Evolutionary conservation across 1,140 invertebrate genomes (phyloP), one percentile per base, ranked within the genome.

Genomic region (Pseudoatta argentina): DNA sequence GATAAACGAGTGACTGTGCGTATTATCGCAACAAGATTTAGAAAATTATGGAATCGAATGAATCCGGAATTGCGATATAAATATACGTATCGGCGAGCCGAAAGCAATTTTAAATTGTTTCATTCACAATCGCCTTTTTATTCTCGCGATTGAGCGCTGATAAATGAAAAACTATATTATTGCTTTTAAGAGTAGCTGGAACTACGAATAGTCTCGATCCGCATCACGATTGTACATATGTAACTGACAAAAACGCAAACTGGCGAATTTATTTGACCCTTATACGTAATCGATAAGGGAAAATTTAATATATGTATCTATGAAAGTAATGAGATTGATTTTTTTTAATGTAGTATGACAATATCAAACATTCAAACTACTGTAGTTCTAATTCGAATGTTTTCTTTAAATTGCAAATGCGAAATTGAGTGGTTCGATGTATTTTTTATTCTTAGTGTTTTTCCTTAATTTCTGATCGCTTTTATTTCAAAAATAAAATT

Each of bases 161-260:
- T 44, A 34, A 86, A 86, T 55, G 39, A 51, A 78, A 55, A 81
- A 88, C 34, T 67, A 55, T 73, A 34, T 72, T 85, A 57, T 81
- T 81, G 75, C 75, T 88, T 86, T 77, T 61, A 71, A 86, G 87
- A 79, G 87, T 73, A 85, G 85, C 72, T 39, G 87, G 64, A 44
- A 78, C 61, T 85, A 85, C 75, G 72, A 78, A 44, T 30, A 85
- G 48, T 85, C 82, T 34, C 57, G 51, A 27, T 21, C 61, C 51
- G 87, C 61, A 86, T 89, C 57, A 76, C 63, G 71, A 91, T 89
- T 94, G 93, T 94, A 94, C 86, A 94, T 94, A 94, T 93, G 91
- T 94, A 93, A 93, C 91, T 93, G 91, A 93, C 86, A 86, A 91
- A 39, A 61, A 59, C 73, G 55, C 27, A 18, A 66, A 57, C 64